These are phyloP conservation scores for Megalops cyprinoides DNA, from an alignment of 2,797 vertebrate species.

Conservation along the genomic window DNA sequence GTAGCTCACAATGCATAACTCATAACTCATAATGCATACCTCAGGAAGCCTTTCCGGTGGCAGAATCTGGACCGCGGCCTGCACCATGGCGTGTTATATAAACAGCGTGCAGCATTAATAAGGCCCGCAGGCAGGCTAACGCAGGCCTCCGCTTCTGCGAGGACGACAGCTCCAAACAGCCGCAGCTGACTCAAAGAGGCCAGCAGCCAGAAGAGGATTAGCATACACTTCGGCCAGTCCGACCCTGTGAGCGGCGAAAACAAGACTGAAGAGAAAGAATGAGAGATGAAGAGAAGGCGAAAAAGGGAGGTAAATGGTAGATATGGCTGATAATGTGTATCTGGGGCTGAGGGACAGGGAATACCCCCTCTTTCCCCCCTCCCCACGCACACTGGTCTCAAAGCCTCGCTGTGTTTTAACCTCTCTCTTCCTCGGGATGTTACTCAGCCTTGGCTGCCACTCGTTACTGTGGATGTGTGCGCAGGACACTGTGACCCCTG, in stretches of 20 bases:
- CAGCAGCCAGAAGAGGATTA: constrained; percentile 25
- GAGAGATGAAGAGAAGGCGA: background rate
- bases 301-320: background rate
- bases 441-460: background rate
- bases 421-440: background rate
- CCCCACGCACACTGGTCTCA: background rate
- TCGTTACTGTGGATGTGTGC: too few species aligned
- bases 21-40: too few species aligned
- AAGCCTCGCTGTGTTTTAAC: background rate
- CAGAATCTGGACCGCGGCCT: background rate
- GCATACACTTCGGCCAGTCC: constrained; percentile 31
- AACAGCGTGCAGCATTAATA: constrained; percentile 21
- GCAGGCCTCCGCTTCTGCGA: constrained; percentile 28
- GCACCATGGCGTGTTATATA: constrained; percentile 28
- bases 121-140: constrained; percentile 11
- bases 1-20: too few species aligned
- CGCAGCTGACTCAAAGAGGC: constrained; percentile 27
- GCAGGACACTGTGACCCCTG: background rate
- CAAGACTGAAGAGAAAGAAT: background rate
- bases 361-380: background rate
- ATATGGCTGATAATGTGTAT: background rate
- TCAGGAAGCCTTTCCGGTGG: background rate
- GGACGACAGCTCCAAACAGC: constrained; percentile 3
- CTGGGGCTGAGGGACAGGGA: background rate
- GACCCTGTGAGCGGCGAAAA: background rate